Evolutionary conservation across 1,140 invertebrate genomes (phyloP).

Genomic region (Drosophila sturtevanti): DNA sequence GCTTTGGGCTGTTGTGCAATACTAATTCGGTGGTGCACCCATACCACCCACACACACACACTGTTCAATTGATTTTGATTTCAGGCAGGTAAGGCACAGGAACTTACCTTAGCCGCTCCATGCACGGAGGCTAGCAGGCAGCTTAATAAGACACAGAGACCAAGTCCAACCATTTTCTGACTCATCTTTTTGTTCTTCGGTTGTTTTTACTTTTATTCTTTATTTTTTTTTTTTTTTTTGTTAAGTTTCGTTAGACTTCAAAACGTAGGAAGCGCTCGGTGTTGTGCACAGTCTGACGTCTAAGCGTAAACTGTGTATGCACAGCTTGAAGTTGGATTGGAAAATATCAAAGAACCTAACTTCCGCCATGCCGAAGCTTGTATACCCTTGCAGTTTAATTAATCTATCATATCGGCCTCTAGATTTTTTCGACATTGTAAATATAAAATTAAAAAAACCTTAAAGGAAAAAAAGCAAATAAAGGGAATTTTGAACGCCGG

Average conservation of each 20-base stretch:
- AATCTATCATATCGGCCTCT: no score
- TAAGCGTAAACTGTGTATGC: conserved; percentile 56
- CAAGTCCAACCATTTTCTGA: conserved; percentile 61
- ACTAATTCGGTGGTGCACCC: background rate
- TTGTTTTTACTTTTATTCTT: conserved; percentile 31
- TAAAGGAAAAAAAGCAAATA: no score
- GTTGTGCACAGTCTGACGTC: conserved; percentile 51
- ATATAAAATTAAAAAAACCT: no score
- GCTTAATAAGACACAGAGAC: conserved; percentile 50
- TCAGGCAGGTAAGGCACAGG: conserved; percentile 21
- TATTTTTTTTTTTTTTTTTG: conserved; percentile 11
- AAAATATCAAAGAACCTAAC: no score
- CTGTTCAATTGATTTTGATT: conserved; percentile 17
- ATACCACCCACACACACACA: background rate
- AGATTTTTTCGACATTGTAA: no score
- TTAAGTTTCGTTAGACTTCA: conserved; percentile 1
- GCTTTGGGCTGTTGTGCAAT: conserved; percentile 46
- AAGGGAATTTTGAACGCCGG: no score
- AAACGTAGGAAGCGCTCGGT: conserved; percentile 18
- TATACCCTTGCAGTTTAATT: no score
- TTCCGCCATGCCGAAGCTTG: no score
- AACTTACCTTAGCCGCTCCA: conserved; percentile 75
- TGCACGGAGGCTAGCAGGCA: conserved; percentile 61
- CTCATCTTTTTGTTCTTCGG: conserved; percentile 51
- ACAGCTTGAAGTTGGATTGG: conserved; percentile 31